These are phyloP conservation scores for Pollenia labialis DNA, from an alignment of 2,888 invertebrate genomes.

Conservation along the genomic window DNA sequence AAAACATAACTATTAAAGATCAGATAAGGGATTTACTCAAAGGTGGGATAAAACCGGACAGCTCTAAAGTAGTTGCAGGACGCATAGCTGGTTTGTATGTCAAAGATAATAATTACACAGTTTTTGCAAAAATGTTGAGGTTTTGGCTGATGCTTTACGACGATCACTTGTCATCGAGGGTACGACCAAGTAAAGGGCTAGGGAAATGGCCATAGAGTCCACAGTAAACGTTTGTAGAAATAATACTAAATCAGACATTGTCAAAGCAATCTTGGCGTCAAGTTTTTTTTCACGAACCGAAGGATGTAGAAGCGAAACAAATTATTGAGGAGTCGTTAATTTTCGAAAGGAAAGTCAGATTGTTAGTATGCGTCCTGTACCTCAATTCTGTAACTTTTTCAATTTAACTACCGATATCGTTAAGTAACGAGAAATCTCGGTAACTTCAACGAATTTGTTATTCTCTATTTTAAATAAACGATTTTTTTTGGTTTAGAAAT, in stretches of 20 bases:
- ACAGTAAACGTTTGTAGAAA: constrained; percentile 28
- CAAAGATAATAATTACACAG: not conserved
- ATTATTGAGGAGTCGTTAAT: constrained; percentile 7
- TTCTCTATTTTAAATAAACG: no score
- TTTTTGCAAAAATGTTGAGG: constrained; percentile 26
- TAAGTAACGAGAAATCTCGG: no score
- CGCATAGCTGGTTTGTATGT: not conserved
- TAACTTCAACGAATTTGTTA: no score
- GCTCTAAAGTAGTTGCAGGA: constrained; percentile 18
- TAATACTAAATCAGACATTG: constrained; percentile 10
- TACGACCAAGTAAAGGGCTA: not conserved
- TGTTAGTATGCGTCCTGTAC: no score
- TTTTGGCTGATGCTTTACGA: constrained; percentile 17
- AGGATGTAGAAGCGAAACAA: constrained; percentile 5
- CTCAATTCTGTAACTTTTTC: no score
- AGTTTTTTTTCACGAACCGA: constrained; percentile 6
- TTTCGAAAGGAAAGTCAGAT: not conserved
- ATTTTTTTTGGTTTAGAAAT: no score
- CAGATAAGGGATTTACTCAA: not conserved
- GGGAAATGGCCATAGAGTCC: constrained; percentile 34
- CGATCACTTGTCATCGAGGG: constrained; percentile 7
- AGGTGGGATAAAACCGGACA: constrained; percentile 8
- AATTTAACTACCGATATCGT: no score
- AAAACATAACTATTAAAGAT: not conserved
- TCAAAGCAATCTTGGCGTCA: constrained; percentile 16